Conservation (phyloP, 2,797 vertebrate species). For the Acrocephalus scirpaceus region DNA sequence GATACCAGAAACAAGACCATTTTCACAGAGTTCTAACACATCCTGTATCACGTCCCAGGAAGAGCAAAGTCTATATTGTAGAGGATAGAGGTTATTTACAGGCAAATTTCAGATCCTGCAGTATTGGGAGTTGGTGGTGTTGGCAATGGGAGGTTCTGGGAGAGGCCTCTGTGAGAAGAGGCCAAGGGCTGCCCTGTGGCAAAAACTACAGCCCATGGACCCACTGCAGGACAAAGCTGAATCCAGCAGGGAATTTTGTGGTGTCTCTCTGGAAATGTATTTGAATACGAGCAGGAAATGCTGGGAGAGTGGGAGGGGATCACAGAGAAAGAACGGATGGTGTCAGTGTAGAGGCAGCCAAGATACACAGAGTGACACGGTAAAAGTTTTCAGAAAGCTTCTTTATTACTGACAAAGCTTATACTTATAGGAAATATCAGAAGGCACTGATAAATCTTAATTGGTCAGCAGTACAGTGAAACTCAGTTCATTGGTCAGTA, state of each 20-base stretch:
- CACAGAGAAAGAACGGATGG: not conserved
- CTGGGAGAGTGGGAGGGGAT: not conserved
- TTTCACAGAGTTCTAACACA: not conserved
- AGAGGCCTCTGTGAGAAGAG: not conserved
- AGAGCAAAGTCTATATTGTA: not conserved
- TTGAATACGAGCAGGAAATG: not conserved
- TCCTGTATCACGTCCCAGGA: not conserved
- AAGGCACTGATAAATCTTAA: no score
- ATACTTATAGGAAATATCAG: no score
- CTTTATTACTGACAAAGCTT: no score
- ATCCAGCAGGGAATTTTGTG: not conserved
- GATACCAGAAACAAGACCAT: not conserved
- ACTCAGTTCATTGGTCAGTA: no score
- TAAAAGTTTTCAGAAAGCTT: no score
- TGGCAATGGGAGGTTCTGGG: not conserved
- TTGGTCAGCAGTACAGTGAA: no score
- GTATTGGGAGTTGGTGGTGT: not conserved
- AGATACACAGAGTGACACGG: no score
- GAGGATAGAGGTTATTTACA: not conserved
- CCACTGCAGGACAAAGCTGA: not conserved
- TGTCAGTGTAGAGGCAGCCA: not conserved
- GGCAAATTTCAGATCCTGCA: not conserved
- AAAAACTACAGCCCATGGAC: not conserved
- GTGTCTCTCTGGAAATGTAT: not conserved
- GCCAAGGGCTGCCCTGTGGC: not conserved